Evolutionary conservation across 2,797 vertebrate species (phyloP).

Genomic region (Notamacropus eugenii): DNA sequence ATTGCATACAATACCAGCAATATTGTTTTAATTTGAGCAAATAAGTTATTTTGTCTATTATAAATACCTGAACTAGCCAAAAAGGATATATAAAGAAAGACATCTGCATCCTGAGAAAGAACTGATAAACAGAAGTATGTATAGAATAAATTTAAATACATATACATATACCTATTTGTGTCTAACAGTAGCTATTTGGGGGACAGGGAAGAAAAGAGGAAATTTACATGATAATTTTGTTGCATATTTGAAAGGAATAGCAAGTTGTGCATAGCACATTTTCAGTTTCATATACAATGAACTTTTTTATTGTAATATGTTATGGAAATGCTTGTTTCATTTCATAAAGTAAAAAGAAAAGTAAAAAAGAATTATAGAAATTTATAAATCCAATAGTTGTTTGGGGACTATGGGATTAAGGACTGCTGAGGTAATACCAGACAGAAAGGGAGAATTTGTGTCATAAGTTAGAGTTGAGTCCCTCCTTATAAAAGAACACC

Average conservation of each 20-base stretch:
- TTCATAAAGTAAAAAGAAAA: not conserved
- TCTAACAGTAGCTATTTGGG: not conserved
- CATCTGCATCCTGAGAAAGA: not conserved
- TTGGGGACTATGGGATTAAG: not conserved
- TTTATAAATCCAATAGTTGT: not conserved
- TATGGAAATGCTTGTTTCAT: not conserved
- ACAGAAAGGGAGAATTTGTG: not conserved
- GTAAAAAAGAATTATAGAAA: not conserved
- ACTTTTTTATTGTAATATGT: not conserved
- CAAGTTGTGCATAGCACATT: not conserved
- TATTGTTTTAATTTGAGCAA: not conserved
- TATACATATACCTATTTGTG: not conserved
- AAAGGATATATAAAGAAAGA: not conserved
- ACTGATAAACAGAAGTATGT: not conserved
- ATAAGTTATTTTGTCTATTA: not conserved
- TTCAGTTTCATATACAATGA: not conserved
- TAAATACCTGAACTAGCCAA: not conserved
- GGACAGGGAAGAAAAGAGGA: not conserved
- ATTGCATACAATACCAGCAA: not conserved
- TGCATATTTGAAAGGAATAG: not conserved
- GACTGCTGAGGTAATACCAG: not conserved
- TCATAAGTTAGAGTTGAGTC: not conserved
- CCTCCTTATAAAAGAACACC: not conserved
- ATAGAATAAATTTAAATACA: not conserved
- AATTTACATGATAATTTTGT: not conserved